These are phyloP conservation scores for Atopsyche davidsoni DNA, from an alignment of 1,140 invertebrate genomes.

Conservation along the genomic window DNA sequence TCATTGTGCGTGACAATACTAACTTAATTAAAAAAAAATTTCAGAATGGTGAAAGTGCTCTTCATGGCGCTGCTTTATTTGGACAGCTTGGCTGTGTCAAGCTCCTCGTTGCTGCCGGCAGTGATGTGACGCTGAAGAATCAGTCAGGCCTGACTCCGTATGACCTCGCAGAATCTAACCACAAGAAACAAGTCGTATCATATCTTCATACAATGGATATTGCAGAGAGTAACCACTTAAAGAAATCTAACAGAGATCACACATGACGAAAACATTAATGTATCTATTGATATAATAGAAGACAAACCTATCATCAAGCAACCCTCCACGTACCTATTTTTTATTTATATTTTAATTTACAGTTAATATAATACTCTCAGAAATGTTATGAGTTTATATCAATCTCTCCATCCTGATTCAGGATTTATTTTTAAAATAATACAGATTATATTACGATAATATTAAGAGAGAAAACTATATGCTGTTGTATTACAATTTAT, in stretches of 20 bases:
- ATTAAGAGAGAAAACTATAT: too few species aligned
- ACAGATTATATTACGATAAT: too few species aligned
- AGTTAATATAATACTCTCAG: too few species aligned
- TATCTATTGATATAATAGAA: too few species aligned
- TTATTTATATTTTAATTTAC: too few species aligned
- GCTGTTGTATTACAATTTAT: too few species aligned
- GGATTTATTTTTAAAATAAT: too few species aligned
- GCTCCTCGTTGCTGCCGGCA: conserved; percentile 67
- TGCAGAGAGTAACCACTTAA: conserved; percentile 28
- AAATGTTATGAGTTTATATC: too few species aligned
- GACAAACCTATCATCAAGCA: too few species aligned
- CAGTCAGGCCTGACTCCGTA: conserved; percentile 62
- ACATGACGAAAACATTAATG: conserved; percentile 20
- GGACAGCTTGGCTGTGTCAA: conserved; percentile 76
- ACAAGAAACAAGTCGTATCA: conserved; percentile 51
- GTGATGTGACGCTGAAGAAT: conserved; percentile 61
- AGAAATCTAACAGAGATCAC: conserved; percentile 9
- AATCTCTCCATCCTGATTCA: too few species aligned
- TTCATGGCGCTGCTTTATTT: conserved; percentile 85
- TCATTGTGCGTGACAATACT: too few species aligned
- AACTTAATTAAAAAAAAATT: conserved; percentile 26
- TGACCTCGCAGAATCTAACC: conserved; percentile 56
- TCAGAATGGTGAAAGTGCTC: conserved; percentile 83
- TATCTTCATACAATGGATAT: conserved; percentile 45
- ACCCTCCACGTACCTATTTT: too few species aligned